These are phyloP conservation scores for Onthophagus taurus DNA, from an alignment of 1,140 invertebrate genomes.

Conservation along the genomic window DNA sequence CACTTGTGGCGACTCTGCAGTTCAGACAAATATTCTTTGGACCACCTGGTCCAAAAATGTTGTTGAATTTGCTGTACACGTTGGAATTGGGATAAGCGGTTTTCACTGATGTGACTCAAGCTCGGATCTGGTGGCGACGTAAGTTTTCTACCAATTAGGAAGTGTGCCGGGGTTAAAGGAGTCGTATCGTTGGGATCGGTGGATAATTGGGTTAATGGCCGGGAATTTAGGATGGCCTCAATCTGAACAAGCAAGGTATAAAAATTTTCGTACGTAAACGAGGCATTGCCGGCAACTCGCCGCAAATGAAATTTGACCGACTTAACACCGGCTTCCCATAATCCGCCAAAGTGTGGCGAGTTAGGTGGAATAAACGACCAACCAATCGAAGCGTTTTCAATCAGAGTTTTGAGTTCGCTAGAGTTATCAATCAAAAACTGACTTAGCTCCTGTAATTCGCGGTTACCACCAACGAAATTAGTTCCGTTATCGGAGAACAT, in stretches of 20 bases:
- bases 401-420: not conserved
- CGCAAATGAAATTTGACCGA: not conserved
- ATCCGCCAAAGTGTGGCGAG: slow-evolving; percentile 1
- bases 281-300: not conserved
- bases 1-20: no score
- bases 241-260: not conserved
- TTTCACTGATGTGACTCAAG: not conserved
- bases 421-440: not conserved
- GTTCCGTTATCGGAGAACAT: slow-evolving; percentile 2
- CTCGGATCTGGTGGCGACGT: not conserved
- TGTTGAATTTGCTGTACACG: no score
- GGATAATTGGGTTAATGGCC: not conserved
- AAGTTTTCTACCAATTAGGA: not conserved
- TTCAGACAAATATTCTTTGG: no score
- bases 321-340: slow-evolving; percentile 6
- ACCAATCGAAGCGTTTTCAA: not conserved
- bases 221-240: slow-evolving; percentile 2
- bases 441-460: not conserved
- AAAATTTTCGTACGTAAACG: not conserved
- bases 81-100: no score
- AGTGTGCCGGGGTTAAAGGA: not conserved
- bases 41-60: no score
- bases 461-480: slow-evolving; percentile 1
- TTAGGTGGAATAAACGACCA: not conserved
- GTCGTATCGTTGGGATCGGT: not conserved